phyloP scores from a whole-genome alignment of 1,140 invertebrate genomes.

The Listronotus bonariensis region DNA sequence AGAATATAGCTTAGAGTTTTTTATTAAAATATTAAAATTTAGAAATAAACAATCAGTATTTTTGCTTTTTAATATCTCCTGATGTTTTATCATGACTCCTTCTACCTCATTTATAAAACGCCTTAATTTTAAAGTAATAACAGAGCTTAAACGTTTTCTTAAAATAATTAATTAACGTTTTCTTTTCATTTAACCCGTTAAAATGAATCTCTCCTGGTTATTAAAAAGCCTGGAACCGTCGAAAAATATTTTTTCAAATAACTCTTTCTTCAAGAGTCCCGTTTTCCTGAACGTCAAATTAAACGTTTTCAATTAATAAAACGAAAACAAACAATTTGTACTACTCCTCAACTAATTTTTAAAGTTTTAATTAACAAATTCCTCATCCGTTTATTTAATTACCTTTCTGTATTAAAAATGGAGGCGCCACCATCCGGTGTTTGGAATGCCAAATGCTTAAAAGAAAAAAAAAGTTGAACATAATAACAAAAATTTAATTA shows the following conservation, averaged over 20 bases:
- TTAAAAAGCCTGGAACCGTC: constrained; percentile 24
- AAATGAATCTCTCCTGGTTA: constrained; percentile 18
- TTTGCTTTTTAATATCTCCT: no score
- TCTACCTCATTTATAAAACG: no score
- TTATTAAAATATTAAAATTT: no score
- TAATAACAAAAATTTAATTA: constrained; percentile 46
- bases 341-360: constrained; percentile 37
- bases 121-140: no score
- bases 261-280: constrained; percentile 22
- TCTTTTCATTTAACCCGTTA: constrained; percentile 31
- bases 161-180: constrained; percentile 31
- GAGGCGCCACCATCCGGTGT: constrained; percentile 33
- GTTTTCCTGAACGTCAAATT: constrained; percentile 35
- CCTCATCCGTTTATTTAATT: constrained; percentile 40
- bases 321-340: constrained; percentile 40
- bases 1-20: no score
- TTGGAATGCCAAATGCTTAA: constrained; percentile 20
- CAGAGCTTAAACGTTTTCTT: no score
- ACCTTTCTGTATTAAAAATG: constrained; percentile 38
- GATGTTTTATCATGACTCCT: no score
- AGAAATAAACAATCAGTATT: no score
- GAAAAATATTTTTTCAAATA: constrained; percentile 26
- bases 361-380: constrained; percentile 43
- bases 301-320: constrained; percentile 38
- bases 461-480: constrained; percentile 30